phyloP scores from a whole-genome alignment of 2,797 vertebrate species.

The Macropus fuliginosus region DNA sequence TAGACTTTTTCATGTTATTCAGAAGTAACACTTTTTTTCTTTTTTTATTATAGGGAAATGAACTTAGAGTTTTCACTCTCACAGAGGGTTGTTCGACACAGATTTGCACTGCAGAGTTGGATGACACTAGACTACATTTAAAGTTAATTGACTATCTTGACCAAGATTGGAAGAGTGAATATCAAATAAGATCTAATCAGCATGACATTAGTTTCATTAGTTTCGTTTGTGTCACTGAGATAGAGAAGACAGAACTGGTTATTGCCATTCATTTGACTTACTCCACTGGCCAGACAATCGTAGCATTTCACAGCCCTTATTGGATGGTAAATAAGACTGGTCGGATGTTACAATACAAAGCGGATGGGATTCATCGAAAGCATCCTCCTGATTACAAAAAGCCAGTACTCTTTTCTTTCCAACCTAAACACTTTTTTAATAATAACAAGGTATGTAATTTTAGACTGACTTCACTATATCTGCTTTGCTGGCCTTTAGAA shows the following conservation, averaged over 20 bases:
- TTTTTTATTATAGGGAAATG: slow-evolving; percentile 85
- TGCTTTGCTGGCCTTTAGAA: slow-evolving; percentile 50
- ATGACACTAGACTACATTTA: slow-evolving; percentile 90
- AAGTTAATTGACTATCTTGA: slow-evolving; percentile 91
- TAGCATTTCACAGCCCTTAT: slow-evolving; percentile 95
- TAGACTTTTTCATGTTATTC: slow-evolving; percentile 55
- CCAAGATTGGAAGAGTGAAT: slow-evolving; percentile 93
- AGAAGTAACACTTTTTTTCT: slow-evolving; percentile 48
- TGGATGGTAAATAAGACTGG: slow-evolving; percentile 99
- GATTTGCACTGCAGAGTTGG: slow-evolving; percentile 91
- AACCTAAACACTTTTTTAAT: slow-evolving; percentile 94
- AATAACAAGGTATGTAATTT: slow-evolving; percentile 93
- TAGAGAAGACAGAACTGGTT: slow-evolving; percentile 91
- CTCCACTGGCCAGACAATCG: slow-evolving; percentile 89
- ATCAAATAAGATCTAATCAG: slow-evolving; percentile 88
- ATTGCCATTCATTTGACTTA: slow-evolving; percentile 94
- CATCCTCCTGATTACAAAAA: slow-evolving; percentile 95
- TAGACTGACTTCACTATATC: background rate
- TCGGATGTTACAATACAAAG: slow-evolving; percentile 96
- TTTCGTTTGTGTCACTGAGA: slow-evolving; percentile 87
- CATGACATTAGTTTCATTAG: slow-evolving; percentile 94
- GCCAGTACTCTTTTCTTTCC: slow-evolving; percentile 97
- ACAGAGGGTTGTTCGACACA: slow-evolving; percentile 92
- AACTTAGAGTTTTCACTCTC: slow-evolving; percentile 82
- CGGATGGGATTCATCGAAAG: slow-evolving; percentile 97